Evolutionary conservation across 2,888 invertebrate species (phyloP), one percentile per base, ranked within the genome.

Genomic region (Mellilla xanthometata): DNA sequence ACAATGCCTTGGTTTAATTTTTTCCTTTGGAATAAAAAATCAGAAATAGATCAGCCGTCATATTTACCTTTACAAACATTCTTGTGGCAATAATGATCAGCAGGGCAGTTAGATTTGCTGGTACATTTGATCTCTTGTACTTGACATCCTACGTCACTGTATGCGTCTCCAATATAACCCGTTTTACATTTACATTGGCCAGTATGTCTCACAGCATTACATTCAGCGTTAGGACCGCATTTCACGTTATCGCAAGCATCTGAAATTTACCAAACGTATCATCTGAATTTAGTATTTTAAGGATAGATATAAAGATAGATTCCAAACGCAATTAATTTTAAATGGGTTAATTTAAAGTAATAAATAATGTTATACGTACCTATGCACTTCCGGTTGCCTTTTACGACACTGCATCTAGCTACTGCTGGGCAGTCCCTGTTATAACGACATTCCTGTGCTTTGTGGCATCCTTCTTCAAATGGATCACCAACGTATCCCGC

Each of bases 221-320:
- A 97, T 71, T 96, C 96, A 15, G 97, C 92, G 78, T 97, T 97
- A 2, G 92, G 91, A 41, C 96, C 96, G 82, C 97, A 97, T 51
- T 90, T 89, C 0, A 93, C 91, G 58, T 92, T 92, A 63, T 95
- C 94, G 75, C 97, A 97, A 19, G 94, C 95, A 83, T 95, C 94
- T 92, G 60, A 29, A 81, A 76, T 51, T 4, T 19, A 19, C 3
- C 3, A 19, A n/a, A n/a, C n/a, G n/a, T n/a, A n/a, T n/a, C n/a
- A n/a, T n/a, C n/a, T n/a, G n/a, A n/a, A n/a, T n/a, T n/a, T n/a
- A n/a, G n/a, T n/a, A n/a, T n/a, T n/a, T n/a, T n/a, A n/a, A n/a
- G n/a, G n/a, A n/a, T n/a, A n/a, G n/a, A n/a, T n/a, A n/a, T n/a
- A n/a, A n/a, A n/a, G n/a, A n/a, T n/a, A n/a, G n/a, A n/a, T n/a